phyloP scores from a whole-genome alignment of 2,113 vertebrate species.

The Cyprinodon tularosa region DNA sequence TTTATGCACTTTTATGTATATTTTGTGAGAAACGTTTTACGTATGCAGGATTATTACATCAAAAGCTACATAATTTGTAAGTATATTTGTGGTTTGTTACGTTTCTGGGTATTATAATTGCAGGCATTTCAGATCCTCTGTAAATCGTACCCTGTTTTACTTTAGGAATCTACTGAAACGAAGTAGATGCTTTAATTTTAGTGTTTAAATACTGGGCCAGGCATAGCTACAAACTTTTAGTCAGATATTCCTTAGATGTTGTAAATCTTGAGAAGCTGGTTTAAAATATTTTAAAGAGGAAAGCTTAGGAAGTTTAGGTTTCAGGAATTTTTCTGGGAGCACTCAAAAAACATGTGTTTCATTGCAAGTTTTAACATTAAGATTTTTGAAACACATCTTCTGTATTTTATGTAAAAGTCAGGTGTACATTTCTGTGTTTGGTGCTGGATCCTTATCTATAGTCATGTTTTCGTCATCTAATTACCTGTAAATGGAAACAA shows the following conservation, averaged over 20 bases:
- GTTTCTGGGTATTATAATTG: too few species aligned
- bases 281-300: constrained; percentile 26
- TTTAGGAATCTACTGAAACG: constrained; percentile 7
- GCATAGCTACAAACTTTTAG: constrained; percentile 39
- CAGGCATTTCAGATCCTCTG: not conserved
- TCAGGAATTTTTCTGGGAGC: constrained; percentile 28
- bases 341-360: constrained; percentile 17
- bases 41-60: too few species aligned
- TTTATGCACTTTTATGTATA: not conserved
- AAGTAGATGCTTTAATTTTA: constrained; percentile 35
- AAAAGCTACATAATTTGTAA: too few species aligned
- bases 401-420: too few species aligned
- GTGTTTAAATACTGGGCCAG: constrained; percentile 30
- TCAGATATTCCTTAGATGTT: constrained; percentile 55
- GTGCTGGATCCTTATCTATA: too few species aligned
- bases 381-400: not conserved
- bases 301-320: constrained; percentile 22
- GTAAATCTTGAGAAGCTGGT: constrained; percentile 58
- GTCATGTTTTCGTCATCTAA: too few species aligned
- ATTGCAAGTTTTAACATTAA: constrained; percentile 1
- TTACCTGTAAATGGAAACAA: too few species aligned
- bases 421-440: too few species aligned
- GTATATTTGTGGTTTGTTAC: too few species aligned
- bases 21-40: too few species aligned
- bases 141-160: constrained; percentile 33